These are phyloP conservation scores for Carollia perspicillata DNA, from an alignment of 2,113 vertebrate species.

Conservation along the genomic window DNA sequence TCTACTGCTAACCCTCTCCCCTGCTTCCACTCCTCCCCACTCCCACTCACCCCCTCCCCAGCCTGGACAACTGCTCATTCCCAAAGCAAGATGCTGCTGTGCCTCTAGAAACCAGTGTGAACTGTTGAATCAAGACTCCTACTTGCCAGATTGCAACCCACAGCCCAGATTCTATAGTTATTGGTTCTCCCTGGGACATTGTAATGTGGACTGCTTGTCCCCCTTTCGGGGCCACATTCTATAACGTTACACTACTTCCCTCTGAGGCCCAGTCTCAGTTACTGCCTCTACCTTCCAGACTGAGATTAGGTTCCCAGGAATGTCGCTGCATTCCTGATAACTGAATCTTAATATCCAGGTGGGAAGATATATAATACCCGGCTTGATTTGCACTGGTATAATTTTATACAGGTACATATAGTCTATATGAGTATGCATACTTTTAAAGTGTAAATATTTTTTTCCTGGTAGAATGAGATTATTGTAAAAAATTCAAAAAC, in stretches of 20 bases:
- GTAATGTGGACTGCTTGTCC: neutral
- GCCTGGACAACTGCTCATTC: neutral
- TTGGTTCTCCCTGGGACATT: neutral
- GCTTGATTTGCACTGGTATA: neutral
- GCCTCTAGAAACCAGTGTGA: neutral
- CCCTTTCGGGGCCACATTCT: neutral
- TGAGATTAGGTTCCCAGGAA: neutral
- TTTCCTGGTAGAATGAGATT: neutral
- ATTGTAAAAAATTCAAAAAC: neutral
- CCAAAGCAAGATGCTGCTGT: neutral
- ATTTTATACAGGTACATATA: neutral
- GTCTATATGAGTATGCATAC: neutral
- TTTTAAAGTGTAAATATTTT: conserved; percentile 3
- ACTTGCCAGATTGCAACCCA: neutral
- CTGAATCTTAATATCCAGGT: neutral
- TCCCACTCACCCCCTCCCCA: too few species aligned
- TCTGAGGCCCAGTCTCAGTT: neutral
- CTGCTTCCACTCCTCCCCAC: too few species aligned
- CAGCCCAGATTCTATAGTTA: neutral
- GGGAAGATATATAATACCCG: neutral
- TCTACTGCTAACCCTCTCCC: neutral
- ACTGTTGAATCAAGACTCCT: neutral
- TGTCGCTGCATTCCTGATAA: neutral
- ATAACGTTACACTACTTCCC: neutral
- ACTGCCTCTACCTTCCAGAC: neutral